Evolutionary conservation across 2,797 vertebrate genomes (phyloP).

Genomic region (Passerculus sandwichensis): DNA sequence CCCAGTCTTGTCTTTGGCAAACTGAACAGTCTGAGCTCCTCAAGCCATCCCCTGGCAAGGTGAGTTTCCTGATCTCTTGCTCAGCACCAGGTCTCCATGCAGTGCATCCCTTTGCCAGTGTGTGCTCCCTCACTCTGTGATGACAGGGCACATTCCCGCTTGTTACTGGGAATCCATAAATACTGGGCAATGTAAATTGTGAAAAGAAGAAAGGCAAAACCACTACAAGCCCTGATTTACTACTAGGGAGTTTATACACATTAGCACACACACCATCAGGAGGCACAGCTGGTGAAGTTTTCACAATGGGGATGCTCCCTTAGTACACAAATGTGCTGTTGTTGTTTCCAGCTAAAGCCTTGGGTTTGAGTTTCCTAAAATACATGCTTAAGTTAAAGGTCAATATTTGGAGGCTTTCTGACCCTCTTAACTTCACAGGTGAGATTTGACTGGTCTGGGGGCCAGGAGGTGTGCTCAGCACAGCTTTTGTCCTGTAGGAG

Average conservation of each 20-base stretch:
- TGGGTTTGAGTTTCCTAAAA: not conserved
- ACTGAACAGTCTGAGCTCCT: not conserved
- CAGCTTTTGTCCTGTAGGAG: not conserved
- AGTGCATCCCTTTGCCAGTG: not conserved
- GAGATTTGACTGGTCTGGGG: not conserved
- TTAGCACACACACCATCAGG: not conserved
- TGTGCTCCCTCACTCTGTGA: not conserved
- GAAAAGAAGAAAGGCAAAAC: not conserved
- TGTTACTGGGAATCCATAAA: not conserved
- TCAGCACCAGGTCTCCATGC: fast-evolving
- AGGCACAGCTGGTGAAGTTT: not conserved
- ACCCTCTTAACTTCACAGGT: not conserved
- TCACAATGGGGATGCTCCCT: not conserved
- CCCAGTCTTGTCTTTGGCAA: not conserved
- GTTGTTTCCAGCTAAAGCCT: not conserved
- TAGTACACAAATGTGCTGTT: not conserved
- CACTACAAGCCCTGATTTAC: not conserved
- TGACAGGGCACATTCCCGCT: not conserved
- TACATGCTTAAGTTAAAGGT: not conserved
- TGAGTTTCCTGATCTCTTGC: not conserved
- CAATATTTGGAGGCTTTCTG: not conserved
- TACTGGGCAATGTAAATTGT: not conserved
- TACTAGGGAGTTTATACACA: not conserved
- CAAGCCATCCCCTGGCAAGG: not conserved
- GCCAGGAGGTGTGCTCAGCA: not conserved